phyloP scores from a whole-genome alignment of 2,888 invertebrate genomes.

The Lithophane socia region DNA sequence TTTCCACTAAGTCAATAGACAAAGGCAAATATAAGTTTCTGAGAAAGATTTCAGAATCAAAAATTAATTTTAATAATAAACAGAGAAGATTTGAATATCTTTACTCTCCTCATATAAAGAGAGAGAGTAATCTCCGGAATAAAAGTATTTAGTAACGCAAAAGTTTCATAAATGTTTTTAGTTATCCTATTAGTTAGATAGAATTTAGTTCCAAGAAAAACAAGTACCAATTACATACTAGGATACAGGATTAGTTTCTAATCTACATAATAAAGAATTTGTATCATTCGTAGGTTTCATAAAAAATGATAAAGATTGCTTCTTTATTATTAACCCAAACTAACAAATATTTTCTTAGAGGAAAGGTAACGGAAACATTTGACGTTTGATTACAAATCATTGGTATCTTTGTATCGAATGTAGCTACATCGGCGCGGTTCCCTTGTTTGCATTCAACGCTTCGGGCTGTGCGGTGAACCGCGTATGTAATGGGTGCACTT shows the following conservation, averaged over 20 bases:
- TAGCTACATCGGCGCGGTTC: background rate
- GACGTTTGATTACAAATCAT: slow-evolving; percentile 13
- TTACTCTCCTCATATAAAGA: no score
- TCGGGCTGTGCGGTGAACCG: no score
- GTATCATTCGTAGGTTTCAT: background rate
- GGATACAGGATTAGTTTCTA: background rate
- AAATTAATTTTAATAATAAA: no score
- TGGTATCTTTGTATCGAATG: background rate
- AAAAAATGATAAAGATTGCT: background rate
- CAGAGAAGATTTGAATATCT: no score
- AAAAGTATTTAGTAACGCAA: background rate
- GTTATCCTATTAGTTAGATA: background rate
- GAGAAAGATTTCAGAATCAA: no score
- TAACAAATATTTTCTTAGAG: background rate
- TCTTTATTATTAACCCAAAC: background rate
- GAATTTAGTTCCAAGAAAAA: background rate
- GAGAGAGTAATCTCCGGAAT: no score
- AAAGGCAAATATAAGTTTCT: no score
- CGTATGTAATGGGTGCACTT: background rate
- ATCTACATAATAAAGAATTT: background rate
- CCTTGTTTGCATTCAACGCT: slow-evolving; percentile 8
- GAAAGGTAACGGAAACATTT: background rate
- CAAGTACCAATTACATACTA: background rate
- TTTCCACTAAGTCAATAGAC: no score
- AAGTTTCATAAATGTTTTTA: background rate